These are phyloP conservation scores for Chionoecetes opilio DNA, from an alignment of 1,140 invertebrate species.

Conservation along the genomic window DNA sequence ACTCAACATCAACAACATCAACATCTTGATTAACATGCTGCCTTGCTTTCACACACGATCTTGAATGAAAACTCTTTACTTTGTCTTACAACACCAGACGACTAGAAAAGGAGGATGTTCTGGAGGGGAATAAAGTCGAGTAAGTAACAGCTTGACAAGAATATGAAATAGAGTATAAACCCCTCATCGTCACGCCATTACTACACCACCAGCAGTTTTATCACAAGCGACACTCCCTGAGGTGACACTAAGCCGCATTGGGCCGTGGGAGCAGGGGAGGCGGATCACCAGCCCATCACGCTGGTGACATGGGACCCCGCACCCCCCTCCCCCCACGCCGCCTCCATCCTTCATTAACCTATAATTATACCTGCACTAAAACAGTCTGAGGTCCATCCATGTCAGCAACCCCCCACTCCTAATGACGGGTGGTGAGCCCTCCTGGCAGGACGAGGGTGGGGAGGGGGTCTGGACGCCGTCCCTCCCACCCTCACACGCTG, in stretches of 20 bases:
- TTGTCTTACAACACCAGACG: too few relatives aligned
- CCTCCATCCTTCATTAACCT: background rate
- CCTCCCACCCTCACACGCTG: too few relatives aligned
- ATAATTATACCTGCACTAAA: constrained; percentile 21
- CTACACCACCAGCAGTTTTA: background rate
- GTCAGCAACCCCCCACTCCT: background rate
- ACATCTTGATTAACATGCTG: too few relatives aligned
- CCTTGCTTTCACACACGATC: too few relatives aligned
- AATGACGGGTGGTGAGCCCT: background rate
- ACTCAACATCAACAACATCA: too few relatives aligned
- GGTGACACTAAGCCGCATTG: background rate
- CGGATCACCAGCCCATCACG: background rate
- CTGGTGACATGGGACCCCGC: background rate
- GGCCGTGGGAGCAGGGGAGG: background rate
- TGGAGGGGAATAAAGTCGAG: too few relatives aligned
- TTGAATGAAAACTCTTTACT: too few relatives aligned
- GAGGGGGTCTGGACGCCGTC: background rate
- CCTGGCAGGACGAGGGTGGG: background rate
- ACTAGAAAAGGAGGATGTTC: too few relatives aligned
- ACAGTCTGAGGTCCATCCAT: background rate
- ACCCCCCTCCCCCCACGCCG: too few relatives aligned
- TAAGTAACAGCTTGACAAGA: background rate
- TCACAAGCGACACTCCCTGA: background rate
- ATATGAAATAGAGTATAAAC: background rate
- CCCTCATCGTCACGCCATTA: background rate